Conservation (phyloP, 2,888 invertebrate genomes). For the Drosophila prostipennis region DNA sequence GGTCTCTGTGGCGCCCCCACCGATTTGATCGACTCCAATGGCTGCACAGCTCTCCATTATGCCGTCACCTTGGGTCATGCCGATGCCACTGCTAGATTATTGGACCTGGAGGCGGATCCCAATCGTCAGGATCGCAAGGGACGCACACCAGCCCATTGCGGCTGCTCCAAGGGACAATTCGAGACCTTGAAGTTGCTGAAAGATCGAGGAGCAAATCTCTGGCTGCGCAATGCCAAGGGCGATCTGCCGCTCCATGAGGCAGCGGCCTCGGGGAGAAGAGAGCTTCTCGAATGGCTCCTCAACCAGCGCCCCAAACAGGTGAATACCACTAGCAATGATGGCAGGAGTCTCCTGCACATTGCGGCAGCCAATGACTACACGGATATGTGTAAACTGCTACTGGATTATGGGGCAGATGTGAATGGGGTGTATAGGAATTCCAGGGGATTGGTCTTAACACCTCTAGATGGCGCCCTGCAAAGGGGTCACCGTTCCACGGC, state of each 20-base stretch:
- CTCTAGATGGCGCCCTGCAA: constrained; percentile 95
- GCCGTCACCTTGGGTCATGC: constrained; percentile 98
- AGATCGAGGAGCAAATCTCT: constrained; percentile 93
- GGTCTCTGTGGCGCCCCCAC: constrained; percentile 94
- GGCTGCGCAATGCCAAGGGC: constrained; percentile 96
- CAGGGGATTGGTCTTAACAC: constrained; percentile 94
- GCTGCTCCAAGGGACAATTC: constrained; percentile 97
- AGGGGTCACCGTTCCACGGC: constrained; percentile 95
- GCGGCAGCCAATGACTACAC: constrained; percentile 97
- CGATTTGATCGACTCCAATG: constrained; percentile 95
- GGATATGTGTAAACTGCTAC: constrained; percentile 94
- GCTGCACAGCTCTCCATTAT: constrained; percentile 98
- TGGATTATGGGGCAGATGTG: constrained; percentile 93
- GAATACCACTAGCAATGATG: constrained; percentile 95
- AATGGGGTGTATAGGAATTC: constrained; percentile 93
- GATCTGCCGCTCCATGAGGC: constrained; percentile 98
- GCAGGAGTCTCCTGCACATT: constrained; percentile 96
- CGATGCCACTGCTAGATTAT: constrained; percentile 94
- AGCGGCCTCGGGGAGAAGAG: constrained; percentile 94
- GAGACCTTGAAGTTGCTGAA: constrained; percentile 91
- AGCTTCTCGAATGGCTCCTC: constrained; percentile 94
- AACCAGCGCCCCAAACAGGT: constrained; percentile 92
- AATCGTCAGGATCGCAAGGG: constrained; percentile 97
- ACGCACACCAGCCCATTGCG: constrained; percentile 96
- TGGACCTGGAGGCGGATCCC: constrained; percentile 95